Percentiles rank a stretch among this genome's conserved stretches.
Evolutionary conservation across 1,140 invertebrate species (phyloP).

Genomic region (Hylaeus anthracinus): DNA sequence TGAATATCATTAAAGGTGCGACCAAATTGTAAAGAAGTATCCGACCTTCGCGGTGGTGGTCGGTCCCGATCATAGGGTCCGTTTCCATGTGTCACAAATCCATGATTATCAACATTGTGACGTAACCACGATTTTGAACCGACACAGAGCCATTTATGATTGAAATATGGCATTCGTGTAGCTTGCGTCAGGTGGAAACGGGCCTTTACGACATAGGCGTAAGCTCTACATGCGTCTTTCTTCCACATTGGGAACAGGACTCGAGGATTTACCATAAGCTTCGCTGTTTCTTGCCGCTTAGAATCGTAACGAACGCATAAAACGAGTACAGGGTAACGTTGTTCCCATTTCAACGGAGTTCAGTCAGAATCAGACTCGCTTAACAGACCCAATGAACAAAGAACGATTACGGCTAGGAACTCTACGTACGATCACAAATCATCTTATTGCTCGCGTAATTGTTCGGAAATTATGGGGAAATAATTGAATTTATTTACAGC

Average conservation of each 20-base stretch:
- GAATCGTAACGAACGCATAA: not conserved
- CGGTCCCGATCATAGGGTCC: not conserved
- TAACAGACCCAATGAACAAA: conserved; percentile 3
- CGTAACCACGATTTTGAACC: too few relatives aligned
- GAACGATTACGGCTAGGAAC: conserved; percentile 15
- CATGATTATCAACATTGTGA: too few relatives aligned
- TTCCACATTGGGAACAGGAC: not conserved
- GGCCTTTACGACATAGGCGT: not conserved
- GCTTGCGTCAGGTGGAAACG: too few relatives aligned
- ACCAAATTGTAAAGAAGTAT: conserved; percentile 8
- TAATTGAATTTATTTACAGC: conserved; percentile 38
- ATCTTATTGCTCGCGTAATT: conserved; percentile 10
- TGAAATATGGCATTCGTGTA: too few relatives aligned
- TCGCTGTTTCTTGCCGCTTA: not conserved
- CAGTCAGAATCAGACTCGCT: conserved; percentile 35
- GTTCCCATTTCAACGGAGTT: not conserved
- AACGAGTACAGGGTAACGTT: not conserved
- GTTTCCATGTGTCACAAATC: too few relatives aligned
- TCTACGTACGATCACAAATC: conserved; percentile 23
- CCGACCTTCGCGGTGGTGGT: not conserved
- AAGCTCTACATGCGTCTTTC: not conserved
- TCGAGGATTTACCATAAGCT: not conserved
- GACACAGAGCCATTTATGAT: too few relatives aligned
- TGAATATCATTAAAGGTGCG: conserved; percentile 29
- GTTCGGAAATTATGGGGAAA: conserved; percentile 25